Conservation (phyloP, 2,888 invertebrate species). For the Caenorhabditis doughertyi region DNA sequence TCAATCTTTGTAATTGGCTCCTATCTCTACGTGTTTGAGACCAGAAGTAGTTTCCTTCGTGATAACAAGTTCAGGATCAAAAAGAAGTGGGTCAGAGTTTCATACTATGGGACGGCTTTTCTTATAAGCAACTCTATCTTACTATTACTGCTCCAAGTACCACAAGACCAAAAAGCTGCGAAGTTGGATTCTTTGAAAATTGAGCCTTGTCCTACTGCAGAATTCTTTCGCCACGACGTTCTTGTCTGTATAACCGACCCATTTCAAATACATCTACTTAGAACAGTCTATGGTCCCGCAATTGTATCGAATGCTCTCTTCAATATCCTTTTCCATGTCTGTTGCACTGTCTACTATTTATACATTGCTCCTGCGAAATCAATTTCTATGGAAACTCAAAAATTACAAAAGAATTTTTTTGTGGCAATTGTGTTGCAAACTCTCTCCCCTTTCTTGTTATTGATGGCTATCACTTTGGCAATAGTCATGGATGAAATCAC, state of each 20-base stretch:
- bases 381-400: not conserved
- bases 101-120: not conserved
- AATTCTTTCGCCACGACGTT: no score
- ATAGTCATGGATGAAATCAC: no score
- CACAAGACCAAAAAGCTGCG: not conserved
- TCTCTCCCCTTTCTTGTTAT: no score
- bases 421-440: not conserved
- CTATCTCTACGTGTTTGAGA: not conserved
- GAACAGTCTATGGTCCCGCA: no score
- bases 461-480: no score
- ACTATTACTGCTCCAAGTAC: not conserved
- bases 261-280: no score
- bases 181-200: not conserved
- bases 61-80: not conserved
- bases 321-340: not conserved
- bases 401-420: not conserved
- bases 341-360: not conserved
- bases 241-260: no score
- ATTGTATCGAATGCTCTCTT: no score
- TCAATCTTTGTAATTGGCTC: not conserved
- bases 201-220: not conserved
- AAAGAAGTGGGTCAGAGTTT: not conserved
- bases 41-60: not conserved
- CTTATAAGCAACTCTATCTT: not conserved
- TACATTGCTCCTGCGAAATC: not conserved